Base-by-base conservation (phyloP, 1,140 invertebrate species). In the Drosophila parabipectinata region DNA sequence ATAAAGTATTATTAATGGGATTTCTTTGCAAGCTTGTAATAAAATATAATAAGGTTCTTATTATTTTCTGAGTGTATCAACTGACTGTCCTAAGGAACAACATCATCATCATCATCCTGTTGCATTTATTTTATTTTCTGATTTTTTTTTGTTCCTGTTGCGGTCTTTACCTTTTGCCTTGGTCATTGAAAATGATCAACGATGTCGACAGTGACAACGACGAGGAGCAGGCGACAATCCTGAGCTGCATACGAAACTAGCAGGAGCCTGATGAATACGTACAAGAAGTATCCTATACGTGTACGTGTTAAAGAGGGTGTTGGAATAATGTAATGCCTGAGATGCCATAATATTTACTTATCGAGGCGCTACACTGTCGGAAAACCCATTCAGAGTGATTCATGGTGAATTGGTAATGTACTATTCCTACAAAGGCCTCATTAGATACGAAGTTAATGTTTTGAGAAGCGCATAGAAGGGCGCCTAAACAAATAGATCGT, bases 231-330 rank as follows among this genome's bases (percentile, higher is more conserved):
- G 83, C 79, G 76, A 83, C 84, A 88, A 79, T 89, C 84, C 83
- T 88, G 83, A 88, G 83, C 68, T 89, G 83, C 84, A 88, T 88
- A 88, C 83, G 68, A 67, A 88, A 88, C 76, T 79, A 87, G 78
- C 53, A 67, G 47, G 47, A 51, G 63, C 60, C 53, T 47, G 60
- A 51, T 68, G 72, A 75, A 47, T 66, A 67, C 72, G 67, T 57
- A 71, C 69, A 55, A 47, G 18, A 61, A 14, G 39, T 44, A 39
- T 34, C 32, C 58, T 52, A 53, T 56, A 34, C 58, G 8, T 39
- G 21, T 37, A 69, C 66, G 66, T 57, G 71, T 72, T 54, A 58
- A 54, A 21, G 57, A 72, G 50, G 54, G 66, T 69, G 66, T 69
- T 57, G 66, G 63, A 69, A 9, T 69, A 69, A 69, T 69, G 66